Conservation (phyloP, 2,888 invertebrate genomes). For the Hanleya hanleyi region DNA sequence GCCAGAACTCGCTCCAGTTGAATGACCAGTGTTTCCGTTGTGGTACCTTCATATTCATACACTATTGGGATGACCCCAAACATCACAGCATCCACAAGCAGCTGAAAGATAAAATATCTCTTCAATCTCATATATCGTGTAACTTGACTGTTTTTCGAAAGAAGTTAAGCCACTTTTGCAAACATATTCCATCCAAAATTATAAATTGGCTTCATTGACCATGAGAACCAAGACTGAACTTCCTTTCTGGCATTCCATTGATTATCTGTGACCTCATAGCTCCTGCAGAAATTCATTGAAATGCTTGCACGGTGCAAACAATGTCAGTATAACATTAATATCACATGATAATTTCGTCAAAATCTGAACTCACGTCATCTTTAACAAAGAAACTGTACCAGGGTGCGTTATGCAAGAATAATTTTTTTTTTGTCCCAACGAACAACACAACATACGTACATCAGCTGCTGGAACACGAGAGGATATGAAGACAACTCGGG, state of each 20-base stretch:
- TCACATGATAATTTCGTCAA: too few relatives aligned
- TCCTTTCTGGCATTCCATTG: not conserved
- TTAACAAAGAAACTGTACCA: too few relatives aligned
- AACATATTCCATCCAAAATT: not conserved
- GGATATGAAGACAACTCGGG: slow-evolving; percentile 69
- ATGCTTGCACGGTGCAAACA: too few relatives aligned
- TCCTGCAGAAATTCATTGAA: too few relatives aligned
- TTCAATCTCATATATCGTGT: too few relatives aligned
- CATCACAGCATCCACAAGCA: slow-evolving; percentile 68
- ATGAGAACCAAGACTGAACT: not conserved
- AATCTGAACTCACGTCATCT: too few relatives aligned
- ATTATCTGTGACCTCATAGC: too few relatives aligned
- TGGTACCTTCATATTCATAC: slow-evolving; percentile 72
- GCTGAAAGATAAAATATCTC: too few relatives aligned
- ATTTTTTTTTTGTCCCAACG: too few relatives aligned
- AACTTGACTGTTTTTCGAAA: not conserved
- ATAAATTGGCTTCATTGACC: too few relatives aligned
- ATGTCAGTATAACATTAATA: too few relatives aligned
- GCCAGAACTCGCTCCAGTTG: slow-evolving; percentile 59
- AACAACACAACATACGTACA: slow-evolving; percentile 42
- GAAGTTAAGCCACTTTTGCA: not conserved
- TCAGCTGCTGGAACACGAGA: slow-evolving; percentile 70
- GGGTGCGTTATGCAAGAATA: too few relatives aligned
- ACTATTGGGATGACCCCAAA: slow-evolving; percentile 70
- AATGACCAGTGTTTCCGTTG: slow-evolving; percentile 58